Conservation (phyloP, 2,113 vertebrate genomes). For the Nicator chloris region DNA sequence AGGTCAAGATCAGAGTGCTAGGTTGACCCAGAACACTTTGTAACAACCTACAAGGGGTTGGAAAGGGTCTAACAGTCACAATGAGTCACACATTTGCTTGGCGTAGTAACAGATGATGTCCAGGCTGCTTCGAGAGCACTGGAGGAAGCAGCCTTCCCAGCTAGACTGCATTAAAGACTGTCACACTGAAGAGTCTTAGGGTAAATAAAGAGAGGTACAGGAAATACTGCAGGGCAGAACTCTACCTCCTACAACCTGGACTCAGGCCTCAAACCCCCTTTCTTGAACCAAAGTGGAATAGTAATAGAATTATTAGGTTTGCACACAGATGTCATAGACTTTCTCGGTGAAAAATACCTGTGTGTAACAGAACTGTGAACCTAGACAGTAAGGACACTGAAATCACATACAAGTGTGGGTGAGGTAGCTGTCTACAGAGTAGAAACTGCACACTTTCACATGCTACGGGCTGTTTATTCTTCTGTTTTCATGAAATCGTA, state of each 20-base stretch:
- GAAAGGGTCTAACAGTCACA: not conserved
- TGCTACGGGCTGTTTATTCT: not conserved
- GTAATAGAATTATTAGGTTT: not conserved
- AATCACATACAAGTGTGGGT: not conserved
- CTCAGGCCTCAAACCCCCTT: not conserved
- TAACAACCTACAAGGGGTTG: not conserved
- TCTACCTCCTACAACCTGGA: not conserved
- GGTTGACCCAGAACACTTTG: not conserved
- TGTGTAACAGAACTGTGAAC: not conserved
- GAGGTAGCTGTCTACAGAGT: not conserved
- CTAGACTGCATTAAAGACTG: not conserved
- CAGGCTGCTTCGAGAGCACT: not conserved
- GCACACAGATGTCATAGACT: fast-evolving
- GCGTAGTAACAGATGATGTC: not conserved
- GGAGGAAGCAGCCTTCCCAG: not conserved
- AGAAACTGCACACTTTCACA: not conserved
- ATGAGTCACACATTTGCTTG: not conserved
- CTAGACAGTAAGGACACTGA: not conserved
- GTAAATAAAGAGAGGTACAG: not conserved
- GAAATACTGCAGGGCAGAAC: not conserved
- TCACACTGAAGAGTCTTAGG: not conserved
- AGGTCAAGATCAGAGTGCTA: not conserved
- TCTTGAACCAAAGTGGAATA: not conserved
- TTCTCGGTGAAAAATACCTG: not conserved
- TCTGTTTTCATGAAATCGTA: not conserved